Evolutionary conservation across 2,797 vertebrate species (phyloP), one percentile per base, ranked within the genome.

Genomic region (Darevskia mixta): DNA sequence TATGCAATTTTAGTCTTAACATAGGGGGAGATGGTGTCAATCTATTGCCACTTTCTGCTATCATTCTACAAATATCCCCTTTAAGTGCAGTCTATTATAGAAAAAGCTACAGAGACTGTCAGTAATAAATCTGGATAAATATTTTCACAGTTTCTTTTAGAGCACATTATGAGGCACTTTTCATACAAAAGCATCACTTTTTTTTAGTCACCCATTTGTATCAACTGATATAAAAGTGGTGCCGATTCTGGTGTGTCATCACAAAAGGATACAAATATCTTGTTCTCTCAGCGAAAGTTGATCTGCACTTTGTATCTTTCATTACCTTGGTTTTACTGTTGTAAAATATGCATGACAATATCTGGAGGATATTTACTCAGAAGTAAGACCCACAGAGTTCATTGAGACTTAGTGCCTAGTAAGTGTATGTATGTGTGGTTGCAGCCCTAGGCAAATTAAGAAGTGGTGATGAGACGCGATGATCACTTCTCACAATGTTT

Each of bases 281-380:
- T 82, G 79, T 73, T 87, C 61, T 75, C 55, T 32, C 41, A 82
- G 72, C 80, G 66, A 76, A 82, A 82, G 38, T 35, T 87, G 64
- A 35, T 66, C 25, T 75, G 45, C 35, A 29, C 23, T 8, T 81
- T 82, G 58, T 64, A 64, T 32, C 58, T 32, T 77, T 77, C 20
- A 29, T 76, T n/a, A 43, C 38, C 25, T 73, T 81, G 35, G 27
- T 75, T 81, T 64, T 43, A 58, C 11, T n/a, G 32, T 84, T 32
- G 20, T 82, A 64, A 82, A 61, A 58, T 32, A 66, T 9, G 32
- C 15, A 72, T 35, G 81, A 10, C 49, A 17, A 20, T 49, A 49
- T 9, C 25, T 35, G 43, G 67, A 79, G 15, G 23, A 38, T 76
- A 76, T 85, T 76, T 85, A 55, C 58, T 85, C 35, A 64, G 55